A percentile compares a stretch with the other conserved stretches of the same genome.
phyloP scores from a whole-genome alignment of 2,888 invertebrate genomes.

The Lycocerus yunnanus region DNA sequence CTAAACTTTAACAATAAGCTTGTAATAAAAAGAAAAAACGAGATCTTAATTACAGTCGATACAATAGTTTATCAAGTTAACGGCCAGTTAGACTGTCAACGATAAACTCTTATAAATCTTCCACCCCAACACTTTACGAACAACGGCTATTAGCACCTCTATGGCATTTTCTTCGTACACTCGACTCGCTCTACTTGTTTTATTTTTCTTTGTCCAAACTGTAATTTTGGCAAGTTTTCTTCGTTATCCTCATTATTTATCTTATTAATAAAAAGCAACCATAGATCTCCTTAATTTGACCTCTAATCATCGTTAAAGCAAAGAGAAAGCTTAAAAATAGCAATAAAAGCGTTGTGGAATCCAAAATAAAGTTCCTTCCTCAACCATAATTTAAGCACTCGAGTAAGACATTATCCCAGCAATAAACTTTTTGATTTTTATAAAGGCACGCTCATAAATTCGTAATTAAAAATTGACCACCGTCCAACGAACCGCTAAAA shows the following conservation, averaged over 20 bases:
- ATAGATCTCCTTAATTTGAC: slow-evolving; percentile 11
- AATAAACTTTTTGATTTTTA: background rate
- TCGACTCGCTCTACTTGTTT: slow-evolving; percentile 17
- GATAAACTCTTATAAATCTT: slow-evolving; percentile 45
- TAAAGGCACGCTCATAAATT: background rate
- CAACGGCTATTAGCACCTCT: slow-evolving; percentile 33
- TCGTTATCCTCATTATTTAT: slow-evolving; percentile 18
- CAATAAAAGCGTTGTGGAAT: background rate
- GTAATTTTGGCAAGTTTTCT: slow-evolving; percentile 25
- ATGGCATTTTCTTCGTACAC: slow-evolving; percentile 10
- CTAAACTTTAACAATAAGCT: slow-evolving; percentile 27
- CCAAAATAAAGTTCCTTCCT: background rate
- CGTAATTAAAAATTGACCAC: background rate
- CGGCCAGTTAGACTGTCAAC: slow-evolving; percentile 43
- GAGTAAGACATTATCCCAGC: background rate
- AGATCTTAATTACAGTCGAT: slow-evolving; percentile 46
- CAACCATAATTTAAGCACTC: background rate
- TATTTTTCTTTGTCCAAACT: slow-evolving; percentile 20
- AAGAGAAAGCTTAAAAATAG: background rate
- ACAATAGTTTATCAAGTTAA: slow-evolving; percentile 44
- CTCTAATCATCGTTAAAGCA: background rate
- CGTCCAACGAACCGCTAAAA: background rate
- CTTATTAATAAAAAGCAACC: slow-evolving; percentile 17
- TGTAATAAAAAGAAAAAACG: slow-evolving; percentile 29
- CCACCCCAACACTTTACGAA: slow-evolving; percentile 29